Evolutionary conservation across 2,888 invertebrate genomes (phyloP), one percentile per base, ranked within the genome.

Genomic region (Drymonia ruficornis): DNA sequence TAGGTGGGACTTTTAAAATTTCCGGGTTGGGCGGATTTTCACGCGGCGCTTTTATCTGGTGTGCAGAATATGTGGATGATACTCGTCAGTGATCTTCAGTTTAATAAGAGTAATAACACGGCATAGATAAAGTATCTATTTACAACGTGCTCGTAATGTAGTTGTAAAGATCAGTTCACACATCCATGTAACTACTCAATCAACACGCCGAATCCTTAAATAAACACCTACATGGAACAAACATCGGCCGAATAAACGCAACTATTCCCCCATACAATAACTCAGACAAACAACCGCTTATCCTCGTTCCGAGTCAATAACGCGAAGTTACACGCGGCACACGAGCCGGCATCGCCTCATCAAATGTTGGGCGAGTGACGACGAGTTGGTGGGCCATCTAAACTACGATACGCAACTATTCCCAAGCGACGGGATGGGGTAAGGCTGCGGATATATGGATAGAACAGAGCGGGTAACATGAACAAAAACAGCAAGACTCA

Each of bases 361-460:
- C 68, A 66, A 65, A 63, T 61, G 63, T 61, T 57, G 49, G 55
- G 28, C 47, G 52, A 34, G 19, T 36, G 59, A 51, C 50, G 53
- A 34, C 53, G 56, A 59, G 63, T 60, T 65, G 63, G 63, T 55
- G 55, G 53, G 44, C 63, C 67, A 65, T 70, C 62, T 58, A 64
- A 70, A 72, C 74, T 70, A 61, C 72, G 68, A 65, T 67, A 70
- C 71, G 53, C 57, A 64, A 69, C 72, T 72, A 71, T 76, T 71
- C 76, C 72, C 74, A 53, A 54, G 67, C 52, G 75, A 59, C 55
- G 49, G 34, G 18, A 42, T n/a, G 19, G 51, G 43, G 13, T 40
- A 9, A 16, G 16, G 9, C 40, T 16, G 40, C 40, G 40, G 40
- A 16, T 16, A 16, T 40, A 40, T 0, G 28, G 12, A 18, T 3